Evolutionary conservation across 2,113 vertebrate genomes (phyloP), one percentile per base, ranked within the genome.

Genomic region (Pyxicephalus adspersus): DNA sequence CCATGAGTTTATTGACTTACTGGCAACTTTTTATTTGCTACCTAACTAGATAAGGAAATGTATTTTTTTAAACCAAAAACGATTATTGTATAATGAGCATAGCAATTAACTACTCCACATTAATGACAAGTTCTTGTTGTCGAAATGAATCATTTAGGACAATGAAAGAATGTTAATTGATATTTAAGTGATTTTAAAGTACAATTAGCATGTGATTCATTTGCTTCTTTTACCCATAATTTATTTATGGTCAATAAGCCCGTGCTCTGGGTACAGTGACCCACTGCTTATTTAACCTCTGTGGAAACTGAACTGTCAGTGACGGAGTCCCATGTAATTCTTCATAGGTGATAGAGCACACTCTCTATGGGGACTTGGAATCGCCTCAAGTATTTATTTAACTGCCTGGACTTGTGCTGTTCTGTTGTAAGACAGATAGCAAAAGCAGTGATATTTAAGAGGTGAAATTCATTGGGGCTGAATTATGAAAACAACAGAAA

Each of bases 241-340:
- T 18, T 23, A 70, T 72, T 23, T 60, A 26, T 18, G 54, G 79
- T 55, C 63, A 45, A 38, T 57, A 19, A 64, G 26, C 60, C 18
- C 61, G 45, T 74, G 13, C 57, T 74, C 25, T 34, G 51, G 34
- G 22, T 64, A 31, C 65, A 31, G 70, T 74, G 70, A 74, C 79
- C 79, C n/a, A 54, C 23, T 57, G 79, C 79, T 81, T 81, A 34
- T 66, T 74, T 81, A 81, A 81, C 79, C 79, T 81, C 51, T 74
- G 51, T 23, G 55, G 63, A 74, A 81, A 74, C 70, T 71, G 2
- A 74, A 65, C 38, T 73, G 79, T 81, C 79, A 81, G 50, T 81
- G 58, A 81, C 23, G 65, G 70, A 65, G 22, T 55, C 58, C 4
- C 45, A 50, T 81, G 54, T 81, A 65, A 81, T 81, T 81, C 64